Evolutionary conservation across 2,888 invertebrate genomes (phyloP).

Genomic region (Drosophila dives): DNA sequence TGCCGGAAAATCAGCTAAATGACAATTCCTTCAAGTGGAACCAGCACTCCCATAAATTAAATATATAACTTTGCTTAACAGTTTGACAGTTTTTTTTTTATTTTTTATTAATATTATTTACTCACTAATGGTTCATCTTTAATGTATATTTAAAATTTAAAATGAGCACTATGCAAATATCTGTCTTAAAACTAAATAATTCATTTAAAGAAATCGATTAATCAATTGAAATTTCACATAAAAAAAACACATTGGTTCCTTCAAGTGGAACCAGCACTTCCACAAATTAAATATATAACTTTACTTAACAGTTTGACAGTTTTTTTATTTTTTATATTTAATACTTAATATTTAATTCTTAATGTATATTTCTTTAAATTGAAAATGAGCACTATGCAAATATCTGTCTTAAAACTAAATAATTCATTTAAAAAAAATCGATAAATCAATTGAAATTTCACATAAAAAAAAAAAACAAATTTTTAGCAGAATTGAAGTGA

Average conservation of each 20-base stretch:
- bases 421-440: no score
- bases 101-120: neutral
- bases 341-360: no score
- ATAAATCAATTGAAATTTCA: no score
- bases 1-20: slow-evolving; percentile 19
- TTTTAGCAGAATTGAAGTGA: no score
- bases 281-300: no score
- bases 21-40: slow-evolving; percentile 35
- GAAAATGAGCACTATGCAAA: no score
- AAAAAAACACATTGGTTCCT: no score
- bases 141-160: neutral
- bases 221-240: neutral
- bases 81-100: neutral
- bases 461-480: neutral
- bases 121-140: neutral
- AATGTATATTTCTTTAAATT: no score
- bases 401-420: no score
- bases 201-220: neutral
- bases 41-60: slow-evolving; percentile 12
- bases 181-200: neutral
- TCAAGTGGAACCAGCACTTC: no score
- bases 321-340: no score
- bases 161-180: neutral
- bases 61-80: neutral
- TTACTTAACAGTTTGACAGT: no score